Conservation (phyloP, 2,113 vertebrate species). For the Talpa occidentalis region DNA sequence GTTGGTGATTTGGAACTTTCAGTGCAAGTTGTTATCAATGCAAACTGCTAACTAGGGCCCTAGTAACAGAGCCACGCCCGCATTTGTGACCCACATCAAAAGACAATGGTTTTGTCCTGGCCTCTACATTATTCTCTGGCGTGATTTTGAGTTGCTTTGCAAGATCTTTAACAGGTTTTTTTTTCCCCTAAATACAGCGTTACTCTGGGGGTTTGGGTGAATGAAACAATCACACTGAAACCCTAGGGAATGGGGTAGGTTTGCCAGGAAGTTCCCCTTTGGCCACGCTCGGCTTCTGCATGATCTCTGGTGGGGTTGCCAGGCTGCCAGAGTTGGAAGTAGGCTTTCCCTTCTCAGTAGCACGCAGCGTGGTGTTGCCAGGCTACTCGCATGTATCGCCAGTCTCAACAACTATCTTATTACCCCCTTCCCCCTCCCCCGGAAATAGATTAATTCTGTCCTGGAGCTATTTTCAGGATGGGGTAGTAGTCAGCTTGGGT, state of each 20-base stretch:
- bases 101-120: neutral
- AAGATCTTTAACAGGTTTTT: neutral
- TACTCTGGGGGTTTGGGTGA: neutral
- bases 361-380: too few relatives aligned
- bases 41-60: too few relatives aligned
- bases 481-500: too few relatives aligned
- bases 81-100: constrained; percentile 5
- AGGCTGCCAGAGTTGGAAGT: neutral
- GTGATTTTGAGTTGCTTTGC: neutral
- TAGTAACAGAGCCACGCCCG: neutral
- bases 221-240: too few relatives aligned
- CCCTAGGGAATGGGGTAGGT: neutral
- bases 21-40: too few relatives aligned
- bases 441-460: neutral
- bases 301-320: neutral
- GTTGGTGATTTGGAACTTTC: too few relatives aligned
- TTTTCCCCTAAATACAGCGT: neutral
- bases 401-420: neutral
- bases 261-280: neutral
- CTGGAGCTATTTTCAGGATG: neutral
- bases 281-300: neutral
- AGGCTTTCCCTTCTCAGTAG: too few relatives aligned
- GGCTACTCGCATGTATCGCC: neutral
- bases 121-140: neutral
- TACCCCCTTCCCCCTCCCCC: neutral